phyloP scores from a whole-genome alignment of 2,113 vertebrate genomes.

The human (Homo sapiens) region GRCh38 chr6:168149501-168150000 shows the following conservation, averaged over 20 bases:
- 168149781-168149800: accelerated
- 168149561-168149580: no score
- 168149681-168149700: accelerated
- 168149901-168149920: not conserved
- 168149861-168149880: accelerated
- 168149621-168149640: not conserved
- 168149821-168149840: accelerated
- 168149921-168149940: not conserved
- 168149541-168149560: not conserved
- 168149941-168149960: not conserved
- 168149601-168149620: not conserved
- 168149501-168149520: not conserved
- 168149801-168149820: not conserved
- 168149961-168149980: accelerated
- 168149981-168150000: not conserved
- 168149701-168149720: not conserved
- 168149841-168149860: accelerated
- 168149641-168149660: accelerated
- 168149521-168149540: not conserved
- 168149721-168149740: accelerated
- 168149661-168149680: no score
- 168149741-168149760: no score
- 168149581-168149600: accelerated
- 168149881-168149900: accelerated
- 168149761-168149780: accelerated